These are phyloP conservation scores for Campaea margaritaria DNA, from an alignment of 2,888 invertebrate genomes.

Conservation along the genomic window DNA sequence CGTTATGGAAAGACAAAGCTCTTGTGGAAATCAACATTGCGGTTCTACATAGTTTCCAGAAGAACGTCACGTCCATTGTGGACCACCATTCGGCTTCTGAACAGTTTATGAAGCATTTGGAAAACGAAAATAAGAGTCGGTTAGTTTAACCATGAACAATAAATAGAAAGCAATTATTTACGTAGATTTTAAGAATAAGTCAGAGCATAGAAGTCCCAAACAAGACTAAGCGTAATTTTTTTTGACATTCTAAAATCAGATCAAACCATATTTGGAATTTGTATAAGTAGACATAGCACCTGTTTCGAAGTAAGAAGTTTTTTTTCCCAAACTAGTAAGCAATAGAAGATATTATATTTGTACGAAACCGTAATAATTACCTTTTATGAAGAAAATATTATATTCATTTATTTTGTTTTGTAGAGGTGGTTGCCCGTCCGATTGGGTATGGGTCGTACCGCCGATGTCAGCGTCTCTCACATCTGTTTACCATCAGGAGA, in stretches of 20 bases:
- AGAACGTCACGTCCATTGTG: conserved; percentile 94
- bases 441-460: conserved; percentile 93
- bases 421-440: conserved; percentile 92
- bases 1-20: conserved; percentile 97
- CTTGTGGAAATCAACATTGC: conserved; percentile 96
- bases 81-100: conserved; percentile 98
- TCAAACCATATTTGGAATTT: too few species aligned
- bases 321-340: too few species aligned
- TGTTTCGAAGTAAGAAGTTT: too few species aligned
- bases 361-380: too few species aligned
- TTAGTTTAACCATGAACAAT: conserved; percentile 49
- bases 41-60: conserved; percentile 94
- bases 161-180: too few species aligned
- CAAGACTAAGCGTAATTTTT: too few species aligned
- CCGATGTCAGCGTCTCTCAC: conserved; percentile 91
- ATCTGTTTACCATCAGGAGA: conserved; percentile 92
- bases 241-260: too few species aligned
- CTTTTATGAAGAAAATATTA: too few species aligned
- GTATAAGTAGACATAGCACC: too few species aligned
- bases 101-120: conserved; percentile 97
- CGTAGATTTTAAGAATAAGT: too few species aligned
- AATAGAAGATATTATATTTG: too few species aligned
- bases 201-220: too few species aligned
- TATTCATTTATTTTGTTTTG: conserved; percentile 10
- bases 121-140: conserved; percentile 93